Percentiles rank a stretch among this genome's conserved stretches.
phyloP scores from a whole-genome alignment of 2,888 invertebrate genomes.

The Scaptomyza reducta region DNA sequence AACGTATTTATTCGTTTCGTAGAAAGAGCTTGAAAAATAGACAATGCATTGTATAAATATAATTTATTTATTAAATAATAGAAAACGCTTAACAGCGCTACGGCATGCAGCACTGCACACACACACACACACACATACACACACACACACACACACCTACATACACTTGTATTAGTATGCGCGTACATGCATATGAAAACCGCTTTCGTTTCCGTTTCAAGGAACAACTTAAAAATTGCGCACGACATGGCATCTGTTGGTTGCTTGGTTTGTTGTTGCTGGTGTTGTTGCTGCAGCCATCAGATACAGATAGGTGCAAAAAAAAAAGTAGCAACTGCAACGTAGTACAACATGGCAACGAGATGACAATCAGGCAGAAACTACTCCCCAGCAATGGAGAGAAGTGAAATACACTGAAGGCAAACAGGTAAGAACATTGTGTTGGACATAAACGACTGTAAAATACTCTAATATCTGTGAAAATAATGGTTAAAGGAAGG shows the following conservation, averaged over 20 bases:
- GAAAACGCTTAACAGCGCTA: slow-evolving; percentile 50
- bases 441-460: not conserved
- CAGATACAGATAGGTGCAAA: slow-evolving; percentile 74
- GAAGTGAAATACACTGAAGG: slow-evolving; percentile 37
- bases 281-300: slow-evolving; percentile 52
- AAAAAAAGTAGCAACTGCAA: slow-evolving; percentile 63
- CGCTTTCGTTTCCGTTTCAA: slow-evolving; percentile 80
- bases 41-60: not conserved
- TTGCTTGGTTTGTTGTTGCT: slow-evolving; percentile 25
- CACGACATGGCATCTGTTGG: slow-evolving; percentile 62
- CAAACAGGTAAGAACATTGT: not conserved
- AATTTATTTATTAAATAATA: not conserved
- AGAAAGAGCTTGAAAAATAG: no score
- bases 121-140: slow-evolving; percentile 8
- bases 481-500: not conserved
- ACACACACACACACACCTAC: not conserved
- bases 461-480: not conserved
- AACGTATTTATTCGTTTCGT: not conserved
- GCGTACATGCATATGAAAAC: slow-evolving; percentile 77
- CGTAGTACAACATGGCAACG: slow-evolving; percentile 50
- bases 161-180: slow-evolving; percentile 34
- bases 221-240: slow-evolving; percentile 75
- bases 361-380: slow-evolving; percentile 73
- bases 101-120: slow-evolving; percentile 36
- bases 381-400: slow-evolving; percentile 27